A percentile compares a stretch with the other conserved stretches of the same genome.
phyloP scores from a whole-genome alignment of 2,888 invertebrate species.

The Chrysotoxum bicinctum region DNA sequence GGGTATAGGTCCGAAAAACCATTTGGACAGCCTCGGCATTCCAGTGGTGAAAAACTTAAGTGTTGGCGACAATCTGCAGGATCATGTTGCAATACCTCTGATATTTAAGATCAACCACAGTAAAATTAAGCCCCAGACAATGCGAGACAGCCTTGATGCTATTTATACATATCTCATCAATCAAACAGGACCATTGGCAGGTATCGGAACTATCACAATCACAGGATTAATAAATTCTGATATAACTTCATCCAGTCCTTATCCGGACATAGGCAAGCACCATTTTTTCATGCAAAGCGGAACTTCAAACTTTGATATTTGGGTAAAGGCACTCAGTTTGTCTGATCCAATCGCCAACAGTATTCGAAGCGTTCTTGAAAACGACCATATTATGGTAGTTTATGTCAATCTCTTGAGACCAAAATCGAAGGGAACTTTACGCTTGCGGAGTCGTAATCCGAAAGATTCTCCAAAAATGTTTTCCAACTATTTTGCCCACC shows the following conservation, averaged over 20 bases:
- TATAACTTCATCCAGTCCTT: conserved; percentile 80
- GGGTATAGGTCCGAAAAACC: conserved; percentile 77
- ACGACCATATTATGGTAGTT: conserved; percentile 58
- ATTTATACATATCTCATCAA: conserved; percentile 82
- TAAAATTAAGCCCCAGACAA: conserved; percentile 56
- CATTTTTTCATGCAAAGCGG: conserved; percentile 80
- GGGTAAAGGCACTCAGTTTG: conserved; percentile 32
- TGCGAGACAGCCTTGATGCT: conserved; percentile 76
- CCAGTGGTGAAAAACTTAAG: conserved; percentile 75
- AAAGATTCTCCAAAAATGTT: conserved; percentile 83
- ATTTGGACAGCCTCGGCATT: conserved; percentile 75
- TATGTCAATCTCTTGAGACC: conserved; percentile 76
- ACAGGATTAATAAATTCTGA: conserved; percentile 84
- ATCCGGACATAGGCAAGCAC: conserved; percentile 84
- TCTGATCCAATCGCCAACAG: conserved; percentile 38
- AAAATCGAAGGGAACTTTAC: conserved; percentile 81
- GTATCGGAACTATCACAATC: conserved; percentile 80
- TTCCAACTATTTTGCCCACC: conserved; percentile 83
- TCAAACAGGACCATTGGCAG: conserved; percentile 82
- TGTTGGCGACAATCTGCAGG: conserved; percentile 90
- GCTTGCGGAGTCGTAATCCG: conserved; percentile 82
- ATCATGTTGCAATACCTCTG: conserved; percentile 86
- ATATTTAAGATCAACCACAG: conserved; percentile 80
- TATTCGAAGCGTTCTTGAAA: conserved; percentile 34
- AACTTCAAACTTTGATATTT: conserved; percentile 59